Evolutionary conservation across 2,113 vertebrate genomes (phyloP).

Genomic region (Guaruba guarouba): DNA sequence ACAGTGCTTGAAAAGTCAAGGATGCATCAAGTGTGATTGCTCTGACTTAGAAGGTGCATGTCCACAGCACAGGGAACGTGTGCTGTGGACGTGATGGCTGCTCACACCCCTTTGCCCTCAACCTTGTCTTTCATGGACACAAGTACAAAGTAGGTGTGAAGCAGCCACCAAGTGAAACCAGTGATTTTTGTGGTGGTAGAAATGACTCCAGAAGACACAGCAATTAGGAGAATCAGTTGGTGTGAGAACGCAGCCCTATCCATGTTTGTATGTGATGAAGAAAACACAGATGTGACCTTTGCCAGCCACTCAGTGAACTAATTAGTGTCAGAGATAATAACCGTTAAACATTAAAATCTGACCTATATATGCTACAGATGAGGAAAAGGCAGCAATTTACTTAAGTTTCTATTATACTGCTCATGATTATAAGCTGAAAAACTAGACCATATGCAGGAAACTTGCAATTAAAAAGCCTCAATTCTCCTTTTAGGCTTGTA

Average conservation of each 20-base stretch:
- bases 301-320: background rate
- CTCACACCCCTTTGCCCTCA: background rate
- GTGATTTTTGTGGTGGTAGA: background rate
- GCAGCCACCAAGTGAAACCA: background rate
- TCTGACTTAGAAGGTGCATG: background rate
- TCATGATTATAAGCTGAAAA: constrained; percentile 38
- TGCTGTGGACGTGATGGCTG: background rate
- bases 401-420: constrained; percentile 14
- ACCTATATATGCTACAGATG: constrained; percentile 19
- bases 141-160: background rate
- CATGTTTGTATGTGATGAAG: background rate
- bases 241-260: background rate
- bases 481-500: constrained; percentile 10
- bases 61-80: background rate
- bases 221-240: background rate
- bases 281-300: constrained; percentile 51
- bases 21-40: background rate
- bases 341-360: background rate
- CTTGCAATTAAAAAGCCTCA: constrained; percentile 52
- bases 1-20: constrained; percentile 8
- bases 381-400: constrained; percentile 45
- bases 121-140: background rate
- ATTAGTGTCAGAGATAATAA: constrained; percentile 58
- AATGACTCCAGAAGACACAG: background rate
- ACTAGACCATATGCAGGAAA: constrained; percentile 22